Percentiles rank a stretch among this genome's conserved stretches.
These are phyloP conservation scores for Disparrhopalites patrizii DNA, from an alignment of 2,888 invertebrate species.

Conservation along the genomic window DNA sequence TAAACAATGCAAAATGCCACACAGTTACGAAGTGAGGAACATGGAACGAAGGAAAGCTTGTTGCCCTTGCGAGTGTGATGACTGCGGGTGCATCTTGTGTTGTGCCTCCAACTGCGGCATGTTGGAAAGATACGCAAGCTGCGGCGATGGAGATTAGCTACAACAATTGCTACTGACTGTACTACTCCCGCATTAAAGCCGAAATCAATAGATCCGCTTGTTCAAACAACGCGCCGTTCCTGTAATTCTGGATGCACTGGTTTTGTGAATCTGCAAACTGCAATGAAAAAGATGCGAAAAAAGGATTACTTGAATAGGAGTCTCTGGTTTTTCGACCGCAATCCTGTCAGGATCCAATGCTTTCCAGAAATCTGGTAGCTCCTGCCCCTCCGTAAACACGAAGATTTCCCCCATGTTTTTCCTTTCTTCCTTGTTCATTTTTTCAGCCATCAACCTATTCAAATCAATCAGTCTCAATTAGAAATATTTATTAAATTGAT, in stretches of 20 bases:
- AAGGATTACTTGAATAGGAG: conserved; percentile 53
- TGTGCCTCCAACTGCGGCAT: conserved; percentile 7
- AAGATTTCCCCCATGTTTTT: conserved; percentile 90
- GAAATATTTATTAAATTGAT: too few species aligned
- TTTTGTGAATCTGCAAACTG: conserved; percentile 16
- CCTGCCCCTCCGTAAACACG: conserved; percentile 75
- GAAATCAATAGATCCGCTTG: too few species aligned
- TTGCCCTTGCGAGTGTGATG: neutral
- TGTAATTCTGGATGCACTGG: too few species aligned
- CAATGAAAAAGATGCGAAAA: conserved; percentile 23
- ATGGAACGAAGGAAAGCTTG: neutral
- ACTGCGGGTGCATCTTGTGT: neutral
- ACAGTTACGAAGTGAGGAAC: too few species aligned
- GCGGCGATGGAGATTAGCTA: too few species aligned
- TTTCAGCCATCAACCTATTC: conserved; percentile 82
- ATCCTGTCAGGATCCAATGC: conserved; percentile 54
- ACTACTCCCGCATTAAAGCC: too few species aligned
- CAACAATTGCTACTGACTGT: too few species aligned
- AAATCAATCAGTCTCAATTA: neutral
- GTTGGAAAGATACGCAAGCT: conserved; percentile 18
- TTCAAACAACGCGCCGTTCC: too few species aligned
- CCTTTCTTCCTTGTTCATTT: conserved; percentile 96
- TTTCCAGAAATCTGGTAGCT: conserved; percentile 80
- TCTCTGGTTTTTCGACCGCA: conserved; percentile 56
- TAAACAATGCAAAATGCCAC: conserved; percentile 8